Conservation (phyloP, 2,113 vertebrate genomes). For the Saguinus imperator region DNA sequence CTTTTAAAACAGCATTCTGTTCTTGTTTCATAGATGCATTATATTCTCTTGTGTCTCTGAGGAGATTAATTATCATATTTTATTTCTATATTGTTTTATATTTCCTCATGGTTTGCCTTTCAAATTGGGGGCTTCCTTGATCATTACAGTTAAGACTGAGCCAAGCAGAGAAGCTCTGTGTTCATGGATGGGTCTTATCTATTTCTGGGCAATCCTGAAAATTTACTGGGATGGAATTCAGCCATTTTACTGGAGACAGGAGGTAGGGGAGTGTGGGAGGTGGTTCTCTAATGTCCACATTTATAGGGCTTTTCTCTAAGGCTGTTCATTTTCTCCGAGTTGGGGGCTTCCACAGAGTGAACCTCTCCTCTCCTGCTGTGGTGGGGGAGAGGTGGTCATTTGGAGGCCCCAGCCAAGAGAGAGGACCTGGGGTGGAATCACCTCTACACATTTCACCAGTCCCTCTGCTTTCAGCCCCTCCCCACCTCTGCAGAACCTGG, state of each 20-base stretch:
- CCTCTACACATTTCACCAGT: neutral
- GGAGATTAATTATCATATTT: neutral
- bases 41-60: neutral
- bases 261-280: neutral
- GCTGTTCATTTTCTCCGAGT: neutral
- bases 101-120: neutral
- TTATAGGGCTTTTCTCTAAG: neutral
- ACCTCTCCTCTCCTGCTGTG: rapidly evolving
- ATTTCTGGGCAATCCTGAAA: neutral
- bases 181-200: neutral
- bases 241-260: neutral
- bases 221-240: neutral
- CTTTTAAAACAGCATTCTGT: neutral
- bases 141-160: neutral
- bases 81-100: neutral
- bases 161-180: neutral
- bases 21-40: neutral
- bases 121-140: neutral
- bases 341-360: neutral
- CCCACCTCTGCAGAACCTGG: neutral
- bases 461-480: neutral
- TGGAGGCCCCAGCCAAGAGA: neutral
- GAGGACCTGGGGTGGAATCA: neutral
- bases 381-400: neutral
- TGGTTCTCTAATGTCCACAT: neutral